These are phyloP conservation scores for Acestrorhynchus altus DNA, from an alignment of 2,797 vertebrate genomes.

Conservation along the genomic window DNA sequence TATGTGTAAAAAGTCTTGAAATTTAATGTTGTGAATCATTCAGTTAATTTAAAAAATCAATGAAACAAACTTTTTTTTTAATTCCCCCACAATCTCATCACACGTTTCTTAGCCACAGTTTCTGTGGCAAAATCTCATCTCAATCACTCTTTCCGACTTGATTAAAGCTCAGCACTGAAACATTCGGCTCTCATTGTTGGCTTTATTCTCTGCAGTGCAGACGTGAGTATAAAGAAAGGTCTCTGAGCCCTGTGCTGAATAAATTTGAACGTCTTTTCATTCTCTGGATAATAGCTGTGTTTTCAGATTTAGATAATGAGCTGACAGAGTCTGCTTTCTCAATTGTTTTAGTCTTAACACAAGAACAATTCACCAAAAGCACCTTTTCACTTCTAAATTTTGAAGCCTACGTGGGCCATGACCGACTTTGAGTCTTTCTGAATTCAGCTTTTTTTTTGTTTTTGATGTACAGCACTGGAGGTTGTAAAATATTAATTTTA, in stretches of 20 bases:
- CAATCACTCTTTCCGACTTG: constrained; percentile 35
- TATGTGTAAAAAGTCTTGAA: not conserved
- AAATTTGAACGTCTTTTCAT: constrained; percentile 25
- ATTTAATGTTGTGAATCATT: not conserved
- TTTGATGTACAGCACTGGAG: not conserved
- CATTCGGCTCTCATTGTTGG: constrained; percentile 11
- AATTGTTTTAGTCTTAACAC: constrained; percentile 21
- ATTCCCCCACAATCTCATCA: constrained; percentile 23
- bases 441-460: not conserved
- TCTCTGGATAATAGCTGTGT: constrained; percentile 45
- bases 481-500: not conserved
- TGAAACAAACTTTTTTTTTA: not conserved
- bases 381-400: constrained; percentile 1
- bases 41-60: not conserved
- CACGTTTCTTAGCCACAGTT: not conserved
- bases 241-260: constrained; percentile 28
- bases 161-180: constrained; percentile 44
- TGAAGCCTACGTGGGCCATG: not conserved
- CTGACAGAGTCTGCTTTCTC: constrained; percentile 34
- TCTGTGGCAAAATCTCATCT: constrained; percentile 36
- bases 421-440: not conserved
- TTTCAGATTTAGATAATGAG: constrained; percentile 36
- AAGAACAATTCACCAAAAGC: not conserved
- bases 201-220: constrained; percentile 21
- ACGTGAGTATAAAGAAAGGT: constrained; percentile 40